A percentile compares a stretch with the other conserved stretches of the same genome.
phyloP scores from a whole-genome alignment of 2,113 vertebrate genomes.

The Ptilonorhynchus violaceus region DNA sequence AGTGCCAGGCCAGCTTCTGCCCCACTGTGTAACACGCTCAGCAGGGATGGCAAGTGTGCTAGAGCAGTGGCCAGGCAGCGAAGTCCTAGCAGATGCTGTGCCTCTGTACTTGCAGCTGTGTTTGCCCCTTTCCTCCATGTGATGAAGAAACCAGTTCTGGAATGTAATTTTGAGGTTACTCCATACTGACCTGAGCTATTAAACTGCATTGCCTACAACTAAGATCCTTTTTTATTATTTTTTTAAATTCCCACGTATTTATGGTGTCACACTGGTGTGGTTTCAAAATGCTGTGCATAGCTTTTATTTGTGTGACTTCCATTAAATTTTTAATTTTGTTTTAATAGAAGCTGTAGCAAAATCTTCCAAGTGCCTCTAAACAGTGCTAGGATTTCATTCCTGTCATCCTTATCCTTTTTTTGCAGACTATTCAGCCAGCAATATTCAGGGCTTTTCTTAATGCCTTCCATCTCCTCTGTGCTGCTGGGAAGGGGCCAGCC shows the following conservation, averaged over 20 bases:
- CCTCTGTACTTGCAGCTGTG: background rate
- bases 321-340: background rate
- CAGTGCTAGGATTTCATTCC: background rate
- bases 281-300: background rate
- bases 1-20: background rate
- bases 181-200: background rate
- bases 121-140: background rate
- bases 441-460: conserved; percentile 43
- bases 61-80: background rate
- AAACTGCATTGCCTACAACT: background rate
- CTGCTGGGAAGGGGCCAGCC: conserved; percentile 25
- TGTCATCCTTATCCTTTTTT: background rate
- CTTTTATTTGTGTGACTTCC: background rate
- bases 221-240: background rate
- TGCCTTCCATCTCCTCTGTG: conserved; percentile 34
- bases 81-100: background rate
- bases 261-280: background rate
- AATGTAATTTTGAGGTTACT: background rate
- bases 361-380: background rate
- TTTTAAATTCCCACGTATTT: background rate
- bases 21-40: background rate
- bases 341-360: background rate
- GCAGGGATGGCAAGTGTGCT: background rate
- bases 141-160: background rate
- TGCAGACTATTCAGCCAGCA: conserved; percentile 1